These are phyloP conservation scores for Lasioglossum albipes DNA, from an alignment of 1,140 invertebrate species.

Conservation along the genomic window DNA sequence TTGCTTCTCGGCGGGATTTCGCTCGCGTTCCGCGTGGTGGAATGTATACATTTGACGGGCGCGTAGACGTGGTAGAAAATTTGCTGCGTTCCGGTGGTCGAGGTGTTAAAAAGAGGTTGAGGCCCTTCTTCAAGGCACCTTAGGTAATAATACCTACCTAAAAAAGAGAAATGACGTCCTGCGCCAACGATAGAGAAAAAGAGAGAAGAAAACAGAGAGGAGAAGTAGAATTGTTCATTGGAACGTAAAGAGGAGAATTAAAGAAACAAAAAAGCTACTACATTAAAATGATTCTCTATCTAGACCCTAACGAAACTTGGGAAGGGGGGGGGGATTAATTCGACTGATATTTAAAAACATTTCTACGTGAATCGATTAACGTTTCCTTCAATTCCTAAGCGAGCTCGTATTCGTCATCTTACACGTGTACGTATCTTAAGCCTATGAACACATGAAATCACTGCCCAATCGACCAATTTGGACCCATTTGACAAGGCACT, in stretches of 20 bases:
- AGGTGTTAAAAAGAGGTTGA: slow-evolving; percentile 57
- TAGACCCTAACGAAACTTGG: slow-evolving; percentile 61
- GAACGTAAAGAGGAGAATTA: slow-evolving; percentile 36
- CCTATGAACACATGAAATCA: slow-evolving; percentile 81
- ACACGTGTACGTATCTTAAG: slow-evolving; percentile 74
- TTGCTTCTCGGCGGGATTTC: not conserved
- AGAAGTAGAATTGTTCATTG: slow-evolving; percentile 20
- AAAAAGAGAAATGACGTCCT: slow-evolving; percentile 72
- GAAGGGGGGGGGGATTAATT: slow-evolving; percentile 53
- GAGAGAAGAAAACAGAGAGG: slow-evolving; percentile 37
- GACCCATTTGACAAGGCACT: slow-evolving; percentile 78
- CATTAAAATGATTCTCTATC: slow-evolving; percentile 65
- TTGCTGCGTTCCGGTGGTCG: not conserved
- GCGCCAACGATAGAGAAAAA: slow-evolving; percentile 69
- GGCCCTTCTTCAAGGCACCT: slow-evolving; percentile 65
- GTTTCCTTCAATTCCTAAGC: slow-evolving; percentile 59
- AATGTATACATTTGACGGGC: not conserved
- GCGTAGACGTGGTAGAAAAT: too few relatives aligned
- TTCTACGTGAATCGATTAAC: slow-evolving; percentile 51
- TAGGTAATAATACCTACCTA: slow-evolving; percentile 66
- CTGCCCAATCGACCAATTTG: slow-evolving; percentile 79
- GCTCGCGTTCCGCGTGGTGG: not conserved
- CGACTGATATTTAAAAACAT: slow-evolving; percentile 52
- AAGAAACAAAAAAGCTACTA: slow-evolving; percentile 68
- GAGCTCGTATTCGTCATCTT: slow-evolving; percentile 63